Base-by-base conservation (phyloP, 2,888 invertebrate genomes). In the Brenthis daphne region DNA sequence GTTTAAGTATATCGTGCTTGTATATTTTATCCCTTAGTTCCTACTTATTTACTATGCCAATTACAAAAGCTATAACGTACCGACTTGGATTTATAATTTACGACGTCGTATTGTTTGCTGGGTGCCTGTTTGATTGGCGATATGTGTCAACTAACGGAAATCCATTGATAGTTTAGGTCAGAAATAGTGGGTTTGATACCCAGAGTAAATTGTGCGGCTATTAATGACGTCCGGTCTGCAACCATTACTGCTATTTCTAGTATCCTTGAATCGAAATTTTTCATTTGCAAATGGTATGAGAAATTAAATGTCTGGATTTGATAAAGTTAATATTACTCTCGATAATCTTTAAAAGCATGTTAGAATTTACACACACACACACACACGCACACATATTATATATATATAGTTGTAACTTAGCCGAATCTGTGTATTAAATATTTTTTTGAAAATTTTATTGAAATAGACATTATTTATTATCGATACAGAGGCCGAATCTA, bases 141-240 rank as follows among this genome's bases (percentile, higher is more conserved):
- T 88, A 90, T 90, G 88, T 92, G 92, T 92, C 92, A 90, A 88
- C 86, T 89, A 89, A 90, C 92, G 92, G 92, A 92, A 91, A 92
- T 87, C 90, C 92, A 90, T 90, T 91, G 92, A 92, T 92, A 90
- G 92, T 89, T 90, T 91, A 64, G 87, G 90, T 84, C 77, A 78
- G 87, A 90, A 92, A 91, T 90, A 90, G 84, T 85, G 80, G 84
- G 85, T 89, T 90, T 86, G 90, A 89, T 89, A 90, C 84, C 84
- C 84, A 81, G 85, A 86, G 88, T 90, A 88, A 87, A 91, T 90
- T 88, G 90, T 88, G 81, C 79, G 86, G 85, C 88, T 89, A 89
- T 92, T 92, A 90, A 88, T 85, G 84, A 88, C 92, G 90, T 92
- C 92, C 92, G 92, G 92, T 90, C 80, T 80, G 79, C 77, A 73